A percentile compares a stretch with the other conserved stretches of the same genome.
Conservation (phyloP, 2,888 invertebrate species). For the Stenichneumon culpator region DNA sequence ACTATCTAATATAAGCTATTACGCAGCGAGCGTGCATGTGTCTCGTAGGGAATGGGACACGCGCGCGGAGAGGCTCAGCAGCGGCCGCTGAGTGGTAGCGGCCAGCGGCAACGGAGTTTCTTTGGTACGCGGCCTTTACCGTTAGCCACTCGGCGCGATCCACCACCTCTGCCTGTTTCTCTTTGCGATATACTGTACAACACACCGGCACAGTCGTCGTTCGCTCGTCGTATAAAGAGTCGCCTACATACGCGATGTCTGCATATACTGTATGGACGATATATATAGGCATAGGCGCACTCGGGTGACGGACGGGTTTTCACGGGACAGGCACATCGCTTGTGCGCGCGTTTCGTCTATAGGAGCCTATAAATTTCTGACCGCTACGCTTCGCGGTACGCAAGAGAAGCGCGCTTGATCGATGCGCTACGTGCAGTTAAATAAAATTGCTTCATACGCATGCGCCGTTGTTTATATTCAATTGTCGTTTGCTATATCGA, state of each 20-base stretch:
- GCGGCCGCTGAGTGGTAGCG: conserved; percentile 68
- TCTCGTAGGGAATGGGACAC: conserved; percentile 68
- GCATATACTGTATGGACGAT: background rate
- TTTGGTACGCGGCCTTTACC: conserved; percentile 82
- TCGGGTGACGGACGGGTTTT: conserved; percentile 67
- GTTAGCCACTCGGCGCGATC: conserved; percentile 76
- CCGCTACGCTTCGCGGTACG: conserved; percentile 26
- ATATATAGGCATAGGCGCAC: conserved; percentile 36
- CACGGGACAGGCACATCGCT: conserved; percentile 60
- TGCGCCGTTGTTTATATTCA: background rate
- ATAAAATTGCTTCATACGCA: background rate
- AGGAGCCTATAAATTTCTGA: conserved; percentile 61
- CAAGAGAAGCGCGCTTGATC: conserved; percentile 51
- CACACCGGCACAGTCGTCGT: conserved; percentile 19
- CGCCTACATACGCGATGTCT: conserved; percentile 9
- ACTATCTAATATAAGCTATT: too few species aligned
- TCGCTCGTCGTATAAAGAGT: conserved; percentile 11
- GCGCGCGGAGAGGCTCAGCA: conserved; percentile 71
- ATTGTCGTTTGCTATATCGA: background rate
- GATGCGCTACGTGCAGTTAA: conserved; percentile 46
- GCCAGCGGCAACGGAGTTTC: conserved; percentile 76
- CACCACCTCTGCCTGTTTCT: conserved; percentile 72
- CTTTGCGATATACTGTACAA: conserved; percentile 60
- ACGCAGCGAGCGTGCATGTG: conserved; percentile 48
- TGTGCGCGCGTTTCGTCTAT: conserved; percentile 53